phyloP scores from a whole-genome alignment of 2,888 invertebrate species.

The Gibbula magus region DNA sequence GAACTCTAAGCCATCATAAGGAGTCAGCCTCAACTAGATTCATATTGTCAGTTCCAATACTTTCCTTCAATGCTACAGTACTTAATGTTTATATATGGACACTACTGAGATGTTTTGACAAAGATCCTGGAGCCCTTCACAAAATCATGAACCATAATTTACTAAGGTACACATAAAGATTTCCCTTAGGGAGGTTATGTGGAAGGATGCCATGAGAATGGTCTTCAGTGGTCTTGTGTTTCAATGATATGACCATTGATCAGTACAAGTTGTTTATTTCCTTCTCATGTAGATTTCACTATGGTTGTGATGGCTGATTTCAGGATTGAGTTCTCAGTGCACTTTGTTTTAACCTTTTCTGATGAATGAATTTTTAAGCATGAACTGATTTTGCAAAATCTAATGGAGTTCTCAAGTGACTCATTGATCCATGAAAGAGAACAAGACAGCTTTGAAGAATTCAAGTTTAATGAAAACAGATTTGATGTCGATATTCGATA shows the following conservation, averaged over 20 bases:
- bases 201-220: too few species aligned
- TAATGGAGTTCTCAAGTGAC: too few species aligned
- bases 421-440: too few species aligned
- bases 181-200: too few species aligned
- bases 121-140: too few species aligned
- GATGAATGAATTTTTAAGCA: neutral
- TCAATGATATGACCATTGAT: neutral
- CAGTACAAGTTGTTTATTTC: neutral
- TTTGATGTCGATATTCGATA: too few species aligned
- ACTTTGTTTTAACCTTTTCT: neutral
- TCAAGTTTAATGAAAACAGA: too few species aligned
- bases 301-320: conserved; percentile 5
- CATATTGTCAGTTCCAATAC: neutral
- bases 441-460: too few species aligned
- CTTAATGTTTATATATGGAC: neutral
- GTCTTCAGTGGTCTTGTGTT: too few species aligned
- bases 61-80: neutral
- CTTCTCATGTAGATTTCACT: neutral
- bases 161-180: too few species aligned
- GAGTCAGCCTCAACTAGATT: neutral
- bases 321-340: neutral
- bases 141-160: too few species aligned
- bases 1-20: neutral
- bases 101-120: too few species aligned
- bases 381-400: neutral